These are phyloP conservation scores for Plutella xylostella DNA, from an alignment of 2,888 invertebrate genomes.

Conservation along the genomic window DNA sequence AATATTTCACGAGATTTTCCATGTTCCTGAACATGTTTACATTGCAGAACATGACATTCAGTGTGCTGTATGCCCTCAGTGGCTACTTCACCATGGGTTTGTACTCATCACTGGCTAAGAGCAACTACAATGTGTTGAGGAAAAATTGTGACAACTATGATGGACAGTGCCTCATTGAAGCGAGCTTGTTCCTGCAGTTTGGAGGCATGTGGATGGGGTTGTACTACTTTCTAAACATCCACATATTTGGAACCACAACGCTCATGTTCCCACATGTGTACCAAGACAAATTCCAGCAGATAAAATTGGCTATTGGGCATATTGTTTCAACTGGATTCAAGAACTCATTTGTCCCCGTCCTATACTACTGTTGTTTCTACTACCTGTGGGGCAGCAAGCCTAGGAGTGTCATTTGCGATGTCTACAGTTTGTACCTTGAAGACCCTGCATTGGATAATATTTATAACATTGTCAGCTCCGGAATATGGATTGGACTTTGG, in stretches of 20 bases:
- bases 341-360: constrained; percentile 72
- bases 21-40: constrained; percentile 74
- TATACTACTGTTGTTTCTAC: constrained; percentile 73
- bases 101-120: constrained; percentile 74
- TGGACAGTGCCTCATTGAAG: constrained; percentile 74
- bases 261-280: constrained; percentile 78
- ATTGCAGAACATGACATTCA: constrained; percentile 67
- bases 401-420: constrained; percentile 56
- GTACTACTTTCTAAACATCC: constrained; percentile 67
- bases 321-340: constrained; percentile 70
- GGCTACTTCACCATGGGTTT: constrained; percentile 78
- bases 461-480: constrained; percentile 50
- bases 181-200: constrained; percentile 74
- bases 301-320: constrained; percentile 69
- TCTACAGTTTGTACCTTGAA: constrained; percentile 67
- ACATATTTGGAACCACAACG: constrained; percentile 63
- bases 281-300: constrained; percentile 75
- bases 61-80: constrained; percentile 70
- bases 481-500: constrained; percentile 75
- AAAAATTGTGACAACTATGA: constrained; percentile 51
- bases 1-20: constrained; percentile 75
- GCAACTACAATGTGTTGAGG: constrained; percentile 65
- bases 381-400: constrained; percentile 71
- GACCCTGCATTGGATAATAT: constrained; percentile 61
- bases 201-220: constrained; percentile 77